Percentiles rank a stretch among this genome's conserved stretches.
Evolutionary conservation across 2,113 vertebrate species (phyloP).

Genomic region (Neodontobutis hainanensis): DNA sequence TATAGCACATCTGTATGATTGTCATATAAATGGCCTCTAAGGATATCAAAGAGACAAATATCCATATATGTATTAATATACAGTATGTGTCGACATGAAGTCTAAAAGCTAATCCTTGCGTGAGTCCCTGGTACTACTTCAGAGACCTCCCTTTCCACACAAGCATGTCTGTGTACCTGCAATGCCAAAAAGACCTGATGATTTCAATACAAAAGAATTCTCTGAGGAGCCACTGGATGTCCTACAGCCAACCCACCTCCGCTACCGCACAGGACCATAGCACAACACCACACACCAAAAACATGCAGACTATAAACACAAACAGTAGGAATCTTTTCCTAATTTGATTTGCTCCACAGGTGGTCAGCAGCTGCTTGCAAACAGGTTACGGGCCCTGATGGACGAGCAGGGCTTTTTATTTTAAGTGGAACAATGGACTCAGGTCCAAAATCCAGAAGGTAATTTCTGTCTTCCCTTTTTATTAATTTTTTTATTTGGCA

Average conservation of each 20-base stretch:
- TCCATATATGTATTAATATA: too few relatives aligned
- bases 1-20: too few relatives aligned
- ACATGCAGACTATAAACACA: constrained; percentile 87
- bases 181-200: constrained; percentile 11
- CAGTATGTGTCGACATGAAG: background rate
- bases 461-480: constrained; percentile 53
- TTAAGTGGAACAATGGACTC: constrained; percentile 82
- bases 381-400: constrained; percentile 87
- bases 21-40: too few relatives aligned
- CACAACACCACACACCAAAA: constrained; percentile 81
- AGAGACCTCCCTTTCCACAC: background rate
- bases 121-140: constrained; percentile 4
- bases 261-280: constrained; percentile 69
- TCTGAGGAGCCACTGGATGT: constrained; percentile 20
- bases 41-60: too few relatives aligned
- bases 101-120: background rate
- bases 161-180: background rate
- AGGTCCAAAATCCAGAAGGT: constrained; percentile 89
- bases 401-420: constrained; percentile 52
- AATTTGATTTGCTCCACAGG: constrained; percentile 97
- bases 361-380: constrained; percentile 91
- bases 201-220: constrained; percentile 42
- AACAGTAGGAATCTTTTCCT: constrained; percentile 90
- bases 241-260: constrained; percentile 61
- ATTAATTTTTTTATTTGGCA: constrained; percentile 78